A percentile compares a stretch with the other conserved stretches of the same genome.
Conservation (phyloP, 2,888 invertebrate genomes). For the Diploptera punctata region DNA sequence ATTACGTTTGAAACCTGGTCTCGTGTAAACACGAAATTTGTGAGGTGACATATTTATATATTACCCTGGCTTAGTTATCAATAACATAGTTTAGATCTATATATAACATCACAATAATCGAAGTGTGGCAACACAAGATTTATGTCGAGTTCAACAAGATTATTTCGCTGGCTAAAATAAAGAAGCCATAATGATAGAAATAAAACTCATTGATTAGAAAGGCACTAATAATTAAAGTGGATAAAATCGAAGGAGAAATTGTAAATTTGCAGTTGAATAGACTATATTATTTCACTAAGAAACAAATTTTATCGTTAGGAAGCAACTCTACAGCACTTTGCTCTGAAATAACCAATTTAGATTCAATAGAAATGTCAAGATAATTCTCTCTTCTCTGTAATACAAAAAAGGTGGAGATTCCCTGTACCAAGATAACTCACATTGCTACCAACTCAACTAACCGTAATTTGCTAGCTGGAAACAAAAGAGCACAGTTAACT, state of each 20-base stretch:
- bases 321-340: background rate
- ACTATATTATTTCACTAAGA: background rate
- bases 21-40: too few species aligned
- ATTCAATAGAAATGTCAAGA: background rate
- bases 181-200: too few species aligned
- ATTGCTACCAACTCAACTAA: background rate
- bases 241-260: background rate
- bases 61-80: too few species aligned
- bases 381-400: background rate
- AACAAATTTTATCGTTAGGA: background rate
- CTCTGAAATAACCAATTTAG: background rate
- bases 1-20: too few species aligned
- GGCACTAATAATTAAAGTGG: background rate
- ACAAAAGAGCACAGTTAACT: too few species aligned
- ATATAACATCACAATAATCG: too few species aligned
- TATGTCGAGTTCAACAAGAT: too few species aligned
- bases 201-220: background rate
- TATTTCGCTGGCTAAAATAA: too few species aligned
- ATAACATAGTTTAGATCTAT: too few species aligned
- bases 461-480: conserved; percentile 9
- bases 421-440: background rate
- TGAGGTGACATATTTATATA: too few species aligned
- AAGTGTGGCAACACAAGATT: too few species aligned
- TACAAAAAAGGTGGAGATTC: background rate
- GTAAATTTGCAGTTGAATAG: background rate